Conservation (phyloP, 2,888 invertebrate genomes). For the Cerastis rubricosa region DNA sequence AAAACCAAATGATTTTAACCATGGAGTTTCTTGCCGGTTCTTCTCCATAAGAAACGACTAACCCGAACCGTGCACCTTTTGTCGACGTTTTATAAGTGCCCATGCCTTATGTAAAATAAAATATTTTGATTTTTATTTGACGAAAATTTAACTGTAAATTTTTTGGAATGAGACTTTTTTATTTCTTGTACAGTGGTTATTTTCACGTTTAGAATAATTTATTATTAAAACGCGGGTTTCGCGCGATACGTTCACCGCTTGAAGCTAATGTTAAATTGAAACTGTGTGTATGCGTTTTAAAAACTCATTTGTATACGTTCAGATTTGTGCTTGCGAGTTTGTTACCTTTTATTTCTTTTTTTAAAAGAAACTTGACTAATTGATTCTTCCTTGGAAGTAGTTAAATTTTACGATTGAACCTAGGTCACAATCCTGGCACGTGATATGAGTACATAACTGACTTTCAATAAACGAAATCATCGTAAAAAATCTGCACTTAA, state of each 20-base stretch:
- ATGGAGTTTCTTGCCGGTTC: no score
- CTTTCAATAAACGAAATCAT: not conserved
- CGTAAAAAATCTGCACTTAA: not conserved
- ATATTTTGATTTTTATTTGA: no score
- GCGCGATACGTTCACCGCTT: conserved; percentile 40
- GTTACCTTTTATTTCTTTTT: not conserved
- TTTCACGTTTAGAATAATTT: conserved; percentile 54
- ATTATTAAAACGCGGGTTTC: conserved; percentile 52
- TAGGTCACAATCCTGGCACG: not conserved
- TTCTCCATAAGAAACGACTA: no score
- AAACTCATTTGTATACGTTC: conserved; percentile 14
- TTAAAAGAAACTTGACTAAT: not conserved
- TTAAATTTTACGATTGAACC: not conserved
- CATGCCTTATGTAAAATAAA: no score
- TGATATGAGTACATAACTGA: not conserved
- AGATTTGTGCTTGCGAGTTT: conserved; percentile 26
- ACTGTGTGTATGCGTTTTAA: conserved; percentile 24
- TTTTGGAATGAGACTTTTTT: conserved; percentile 14
- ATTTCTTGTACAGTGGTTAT: not conserved
- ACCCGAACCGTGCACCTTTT: no score
- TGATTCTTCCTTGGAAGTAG: not conserved
- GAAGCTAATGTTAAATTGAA: conserved; percentile 49
- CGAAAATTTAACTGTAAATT: not conserved
- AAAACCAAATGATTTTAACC: no score
- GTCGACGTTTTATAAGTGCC: no score